Percentiles rank a stretch among this genome's conserved stretches.
Evolutionary conservation across 2,113 vertebrate genomes (phyloP).

Genomic region (Scomber colias): DNA sequence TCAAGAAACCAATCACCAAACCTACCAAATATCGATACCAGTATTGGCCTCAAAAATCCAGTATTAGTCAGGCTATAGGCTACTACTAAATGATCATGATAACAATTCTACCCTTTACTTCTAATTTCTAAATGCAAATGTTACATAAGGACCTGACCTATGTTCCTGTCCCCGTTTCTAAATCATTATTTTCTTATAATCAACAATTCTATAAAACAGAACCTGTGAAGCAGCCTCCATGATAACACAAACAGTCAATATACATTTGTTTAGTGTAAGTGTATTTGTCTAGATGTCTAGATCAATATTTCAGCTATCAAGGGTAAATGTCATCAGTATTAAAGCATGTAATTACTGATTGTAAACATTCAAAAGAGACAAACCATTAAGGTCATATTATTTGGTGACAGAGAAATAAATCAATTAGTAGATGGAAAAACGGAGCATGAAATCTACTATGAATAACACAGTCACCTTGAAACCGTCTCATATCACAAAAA

Average conservation of each 20-base stretch:
- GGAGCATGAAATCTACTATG: conserved; percentile 65
- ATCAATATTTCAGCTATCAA: conserved; percentile 10
- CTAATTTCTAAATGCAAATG: no score
- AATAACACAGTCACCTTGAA: conserved; percentile 69
- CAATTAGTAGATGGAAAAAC: conserved; percentile 56
- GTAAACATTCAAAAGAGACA: conserved; percentile 52
- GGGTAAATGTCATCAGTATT: conserved; percentile 17
- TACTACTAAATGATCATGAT: no score
- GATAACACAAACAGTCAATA: not conserved
- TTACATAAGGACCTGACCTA: no score
- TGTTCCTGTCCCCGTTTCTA: no score
- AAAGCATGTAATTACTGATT: conserved; percentile 2
- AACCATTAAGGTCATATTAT: conserved; percentile 65
- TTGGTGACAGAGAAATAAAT: conserved; percentile 50
- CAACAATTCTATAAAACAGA: not conserved
- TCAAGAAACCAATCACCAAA: no score
- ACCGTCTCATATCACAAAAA: conserved; percentile 41
- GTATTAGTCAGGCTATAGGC: no score
- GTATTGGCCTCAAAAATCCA: no score
- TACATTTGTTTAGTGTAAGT: not conserved
- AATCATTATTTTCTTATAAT: not conserved
- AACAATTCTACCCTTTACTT: no score
- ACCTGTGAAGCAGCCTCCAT: not conserved
- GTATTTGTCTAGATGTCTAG: conserved; percentile 3
- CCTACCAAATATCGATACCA: no score